Percentiles rank a stretch among this genome's conserved stretches.
phyloP scores from a whole-genome alignment of 2,888 invertebrate species.

The Hydraecia micacea region DNA sequence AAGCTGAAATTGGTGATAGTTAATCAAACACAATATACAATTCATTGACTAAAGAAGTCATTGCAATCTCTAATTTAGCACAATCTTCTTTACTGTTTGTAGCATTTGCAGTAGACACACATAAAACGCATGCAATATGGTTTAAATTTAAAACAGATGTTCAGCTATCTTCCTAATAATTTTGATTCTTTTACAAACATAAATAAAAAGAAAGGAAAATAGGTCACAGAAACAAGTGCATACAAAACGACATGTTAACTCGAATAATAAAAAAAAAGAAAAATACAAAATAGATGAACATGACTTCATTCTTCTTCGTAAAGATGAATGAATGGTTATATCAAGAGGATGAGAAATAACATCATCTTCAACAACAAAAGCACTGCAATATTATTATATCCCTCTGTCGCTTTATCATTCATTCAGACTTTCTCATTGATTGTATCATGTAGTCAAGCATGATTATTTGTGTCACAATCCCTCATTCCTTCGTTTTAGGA shows the following conservation, averaged over 20 bases:
- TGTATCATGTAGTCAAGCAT: not conserved
- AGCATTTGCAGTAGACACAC: not conserved
- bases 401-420: not conserved
- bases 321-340: not conserved
- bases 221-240: no score
- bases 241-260: no score
- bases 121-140: not conserved
- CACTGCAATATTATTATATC: not conserved
- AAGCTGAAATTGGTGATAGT: not conserved
- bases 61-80: not conserved
- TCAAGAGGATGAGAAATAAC: not conserved
- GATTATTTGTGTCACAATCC: not conserved
- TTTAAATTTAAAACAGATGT: not conserved
- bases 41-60: not conserved
- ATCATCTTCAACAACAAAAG: not conserved
- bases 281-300: no score
- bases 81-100: not conserved
- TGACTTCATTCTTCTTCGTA: not conserved
- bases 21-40: not conserved
- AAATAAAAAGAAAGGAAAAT: not conserved
- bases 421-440: not conserved
- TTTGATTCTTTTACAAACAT: no score
- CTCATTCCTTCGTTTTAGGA: not conserved
- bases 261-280: no score
- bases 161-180: not conserved